A percentile compares a stretch with the other conserved stretches of the same genome.
These are phyloP conservation scores for Hoplodrina blanda DNA, from an alignment of 2,888 invertebrate genomes.

Conservation along the genomic window DNA sequence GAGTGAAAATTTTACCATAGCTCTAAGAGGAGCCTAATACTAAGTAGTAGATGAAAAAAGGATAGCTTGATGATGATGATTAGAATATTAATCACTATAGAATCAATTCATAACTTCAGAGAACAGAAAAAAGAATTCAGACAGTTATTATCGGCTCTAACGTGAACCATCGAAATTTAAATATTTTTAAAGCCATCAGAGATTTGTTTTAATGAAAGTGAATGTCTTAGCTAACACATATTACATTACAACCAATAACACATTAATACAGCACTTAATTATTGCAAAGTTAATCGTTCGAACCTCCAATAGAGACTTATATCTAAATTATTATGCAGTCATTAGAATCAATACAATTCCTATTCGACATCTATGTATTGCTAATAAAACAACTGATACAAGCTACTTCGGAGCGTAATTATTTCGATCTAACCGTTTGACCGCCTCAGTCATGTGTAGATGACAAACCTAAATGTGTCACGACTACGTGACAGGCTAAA, in stretches of 20 bases:
- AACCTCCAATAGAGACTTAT: slow-evolving; percentile 26
- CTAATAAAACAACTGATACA: slow-evolving; percentile 33
- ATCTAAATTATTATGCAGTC: slow-evolving; percentile 58
- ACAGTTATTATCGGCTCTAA: slow-evolving; percentile 29
- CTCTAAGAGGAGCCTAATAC: background rate
- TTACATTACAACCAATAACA: slow-evolving; percentile 32
- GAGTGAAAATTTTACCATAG: background rate
- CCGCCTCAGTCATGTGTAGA: no score
- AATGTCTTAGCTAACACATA: slow-evolving; percentile 33
- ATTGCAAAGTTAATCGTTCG: slow-evolving; percentile 45
- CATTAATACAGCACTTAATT: slow-evolving; percentile 48
- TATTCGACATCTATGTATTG: slow-evolving; percentile 26
- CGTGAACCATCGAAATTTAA: slow-evolving; percentile 19
- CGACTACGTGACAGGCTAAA: no score
- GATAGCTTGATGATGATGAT: background rate
- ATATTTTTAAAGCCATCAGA: slow-evolving; percentile 38
- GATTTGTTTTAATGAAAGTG: slow-evolving; percentile 31
- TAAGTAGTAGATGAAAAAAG: background rate
- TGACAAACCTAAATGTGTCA: no score
- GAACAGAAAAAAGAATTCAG: slow-evolving; percentile 1
- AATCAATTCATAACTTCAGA: slow-evolving; percentile 1
- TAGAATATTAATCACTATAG: slow-evolving; percentile 5
- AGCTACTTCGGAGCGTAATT: slow-evolving; percentile 20
- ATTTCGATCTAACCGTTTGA: background rate
- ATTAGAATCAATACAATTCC: slow-evolving; percentile 43